These are phyloP conservation scores for Grammomys surdaster DNA, from an alignment of 2,113 vertebrate genomes.

Conservation along the genomic window DNA sequence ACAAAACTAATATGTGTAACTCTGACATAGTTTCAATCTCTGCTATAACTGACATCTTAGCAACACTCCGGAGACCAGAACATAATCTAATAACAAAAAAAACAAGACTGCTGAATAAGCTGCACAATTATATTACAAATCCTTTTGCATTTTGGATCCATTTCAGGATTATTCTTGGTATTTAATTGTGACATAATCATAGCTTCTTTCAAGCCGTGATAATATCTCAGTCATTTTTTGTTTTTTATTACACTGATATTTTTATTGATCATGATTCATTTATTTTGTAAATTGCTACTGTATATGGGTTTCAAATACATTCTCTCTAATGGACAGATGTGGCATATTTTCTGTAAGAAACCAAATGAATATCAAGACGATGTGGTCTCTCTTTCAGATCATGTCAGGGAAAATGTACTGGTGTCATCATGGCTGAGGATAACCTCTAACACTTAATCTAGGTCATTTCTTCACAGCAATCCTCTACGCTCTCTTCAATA, in stretches of 20 bases:
- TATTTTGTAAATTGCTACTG: neutral
- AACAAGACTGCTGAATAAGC: neutral
- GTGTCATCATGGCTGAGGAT: neutral
- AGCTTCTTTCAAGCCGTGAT: neutral
- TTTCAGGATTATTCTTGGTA: neutral
- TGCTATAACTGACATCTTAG: neutral
- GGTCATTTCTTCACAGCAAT: neutral
- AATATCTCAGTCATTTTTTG: neutral
- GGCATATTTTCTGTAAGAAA: neutral
- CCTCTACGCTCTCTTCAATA: neutral
- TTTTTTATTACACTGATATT: neutral
- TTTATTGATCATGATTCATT: neutral
- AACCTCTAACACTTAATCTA: neutral
- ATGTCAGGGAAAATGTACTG: neutral
- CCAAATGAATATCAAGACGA: neutral
- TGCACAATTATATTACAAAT: neutral
- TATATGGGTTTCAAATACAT: neutral
- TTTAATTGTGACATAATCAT: neutral
- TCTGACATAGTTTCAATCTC: neutral
- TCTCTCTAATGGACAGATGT: neutral
- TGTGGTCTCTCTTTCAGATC: neutral
- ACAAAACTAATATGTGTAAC: neutral
- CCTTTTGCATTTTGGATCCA: neutral
- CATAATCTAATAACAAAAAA: neutral
- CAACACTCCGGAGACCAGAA: neutral